Evolutionary conservation across 2,797 vertebrate species (phyloP).

Genomic region (Urocyon cinereoargenteus): DNA sequence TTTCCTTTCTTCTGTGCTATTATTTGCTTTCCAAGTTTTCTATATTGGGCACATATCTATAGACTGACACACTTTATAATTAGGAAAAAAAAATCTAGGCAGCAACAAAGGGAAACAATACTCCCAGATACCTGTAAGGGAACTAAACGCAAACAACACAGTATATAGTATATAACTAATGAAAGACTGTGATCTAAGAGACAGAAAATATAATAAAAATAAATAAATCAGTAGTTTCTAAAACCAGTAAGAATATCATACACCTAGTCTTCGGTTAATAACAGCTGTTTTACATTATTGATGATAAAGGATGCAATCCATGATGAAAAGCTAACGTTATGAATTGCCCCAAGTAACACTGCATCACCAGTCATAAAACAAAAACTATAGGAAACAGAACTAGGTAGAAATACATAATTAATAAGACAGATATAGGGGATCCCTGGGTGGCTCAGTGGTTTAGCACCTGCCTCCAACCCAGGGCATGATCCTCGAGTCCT

Average conservation of each 20-base stretch:
- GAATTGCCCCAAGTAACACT: not conserved
- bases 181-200: not conserved
- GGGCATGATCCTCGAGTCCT: too few relatives aligned
- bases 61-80: not conserved
- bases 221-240: constrained; percentile 7
- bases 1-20: not conserved
- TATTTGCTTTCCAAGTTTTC: not conserved
- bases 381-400: not conserved
- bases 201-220: not conserved
- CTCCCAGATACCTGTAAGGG: not conserved
- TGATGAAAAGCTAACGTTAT: not conserved
- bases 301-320: not conserved
- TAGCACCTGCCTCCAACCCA: too few relatives aligned
- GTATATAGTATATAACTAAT: not conserved
- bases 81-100: not conserved
- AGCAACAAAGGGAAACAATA: not conserved
- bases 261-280: not conserved
- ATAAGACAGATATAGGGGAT: not conserved
- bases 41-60: not conserved
- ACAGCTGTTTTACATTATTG: not conserved
- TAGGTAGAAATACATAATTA: constrained; percentile 10
- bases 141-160: constrained; percentile 2
- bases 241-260: not conserved
- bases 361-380: constrained; percentile 1
- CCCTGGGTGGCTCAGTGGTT: too few relatives aligned